Base-by-base conservation (phyloP, 2,888 invertebrate genomes). In the Micropterix aruncella region DNA sequence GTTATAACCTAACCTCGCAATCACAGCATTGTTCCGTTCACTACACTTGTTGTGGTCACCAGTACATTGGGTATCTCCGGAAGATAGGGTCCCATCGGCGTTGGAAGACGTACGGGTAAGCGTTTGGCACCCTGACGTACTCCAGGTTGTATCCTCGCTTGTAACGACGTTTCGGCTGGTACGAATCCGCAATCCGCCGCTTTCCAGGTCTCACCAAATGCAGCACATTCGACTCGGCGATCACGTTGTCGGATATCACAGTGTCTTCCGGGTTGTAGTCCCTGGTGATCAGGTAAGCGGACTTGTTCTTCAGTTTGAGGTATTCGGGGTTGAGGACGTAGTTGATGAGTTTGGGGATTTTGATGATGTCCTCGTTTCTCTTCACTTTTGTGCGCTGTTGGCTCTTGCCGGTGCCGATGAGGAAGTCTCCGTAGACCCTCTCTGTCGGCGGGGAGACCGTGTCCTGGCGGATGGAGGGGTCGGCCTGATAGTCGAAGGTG, bases 91-190 rank as follows among this genome's bases (percentile, higher is more conserved):
- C 65, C 56, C 61, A 66, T 48, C 56, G 61, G 46, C 65, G 62
- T 50, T 68, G 66, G 37, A 68, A 62, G 46, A 69, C 60, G 55
- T 70, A 70, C 18, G 70, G 69, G 53, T 69, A 69, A 53, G 68
- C 58, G 47, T 68, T 63, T 38, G 71, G 71, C 48, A 71, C 70
- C 51, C 63, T 61, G 55, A 70, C 70, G 52, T 71, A 64, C 56
- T 72, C 70, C 54, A 71, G 54, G 55, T 70, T 72, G 57, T 70
- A 70, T 18, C 71, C 70, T 16, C 71, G 62, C 38, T 68, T 58
- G 38, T 50, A 48, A 18, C 50, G 16, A 3, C 43, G 44, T 9
- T 46, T 42, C n/a, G 46, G 47, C n/a, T 19, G 18, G 7, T 36
- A 43, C 39, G 42, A 38, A 9, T 48, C 44, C 19, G 51, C 54